phyloP scores from a whole-genome alignment of 2,797 vertebrate species.

The Pyrocephalus nanus region DNA sequence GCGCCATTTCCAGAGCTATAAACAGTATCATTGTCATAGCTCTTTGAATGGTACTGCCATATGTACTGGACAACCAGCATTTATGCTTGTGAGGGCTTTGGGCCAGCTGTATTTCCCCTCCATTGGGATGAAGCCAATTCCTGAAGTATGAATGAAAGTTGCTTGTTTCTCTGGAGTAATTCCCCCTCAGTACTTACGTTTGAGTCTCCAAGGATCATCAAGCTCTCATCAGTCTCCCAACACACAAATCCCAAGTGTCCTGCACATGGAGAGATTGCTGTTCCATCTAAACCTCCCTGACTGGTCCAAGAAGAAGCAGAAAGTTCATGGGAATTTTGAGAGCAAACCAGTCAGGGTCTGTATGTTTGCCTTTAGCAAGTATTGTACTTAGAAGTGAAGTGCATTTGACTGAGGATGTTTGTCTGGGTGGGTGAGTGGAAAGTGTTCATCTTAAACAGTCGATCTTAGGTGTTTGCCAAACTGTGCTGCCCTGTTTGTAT shows the following conservation, averaged over 20 bases:
- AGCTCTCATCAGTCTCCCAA: background rate
- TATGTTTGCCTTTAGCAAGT: background rate
- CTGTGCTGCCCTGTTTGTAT: background rate
- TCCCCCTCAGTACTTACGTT: background rate
- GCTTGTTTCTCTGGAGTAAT: background rate
- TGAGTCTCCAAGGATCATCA: background rate
- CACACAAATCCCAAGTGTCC: background rate
- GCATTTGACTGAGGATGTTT: background rate
- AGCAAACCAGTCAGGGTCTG: background rate
- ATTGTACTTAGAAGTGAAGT: background rate
- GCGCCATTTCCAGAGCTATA: slow-evolving; percentile 96
- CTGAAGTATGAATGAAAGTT: slow-evolving; percentile 24
- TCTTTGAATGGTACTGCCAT: slow-evolving; percentile 97
- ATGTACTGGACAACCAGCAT: slow-evolving; percentile 80
- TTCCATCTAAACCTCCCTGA: background rate
- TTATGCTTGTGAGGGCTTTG: slow-evolving; percentile 10
- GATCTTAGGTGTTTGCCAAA: background rate
- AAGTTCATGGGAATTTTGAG: background rate
- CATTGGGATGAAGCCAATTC: background rate
- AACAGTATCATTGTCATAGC: slow-evolving; percentile 88
- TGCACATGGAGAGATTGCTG: background rate
- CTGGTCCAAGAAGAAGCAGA: background rate
- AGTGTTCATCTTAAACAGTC: accelerated
- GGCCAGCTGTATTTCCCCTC: slow-evolving; percentile 43
- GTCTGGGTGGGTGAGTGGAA: background rate